Evolutionary conservation across 1,140 invertebrate species (phyloP).

Genomic region (Drosophila malerkotliana): DNA sequence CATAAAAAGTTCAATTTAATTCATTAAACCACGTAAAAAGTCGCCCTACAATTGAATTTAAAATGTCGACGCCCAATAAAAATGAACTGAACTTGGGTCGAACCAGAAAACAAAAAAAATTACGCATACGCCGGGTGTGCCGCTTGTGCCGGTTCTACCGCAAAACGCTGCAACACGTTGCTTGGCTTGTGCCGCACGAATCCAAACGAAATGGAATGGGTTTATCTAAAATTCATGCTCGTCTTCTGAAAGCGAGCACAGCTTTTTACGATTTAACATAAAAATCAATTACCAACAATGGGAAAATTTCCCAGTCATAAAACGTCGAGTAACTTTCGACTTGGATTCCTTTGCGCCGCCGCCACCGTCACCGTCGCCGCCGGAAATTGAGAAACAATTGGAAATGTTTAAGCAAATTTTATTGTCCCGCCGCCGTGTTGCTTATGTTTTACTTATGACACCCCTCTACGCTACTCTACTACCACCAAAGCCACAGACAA

Average conservation of each 20-base stretch:
- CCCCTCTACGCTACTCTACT: neutral
- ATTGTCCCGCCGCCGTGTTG: conserved; percentile 52
- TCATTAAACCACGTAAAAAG: conserved; percentile 75
- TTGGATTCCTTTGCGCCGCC: conserved; percentile 8
- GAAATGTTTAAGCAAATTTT: conserved; percentile 72
- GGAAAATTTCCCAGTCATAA: conserved; percentile 77
- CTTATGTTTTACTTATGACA: conserved; percentile 49
- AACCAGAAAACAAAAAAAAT: conserved; percentile 52
- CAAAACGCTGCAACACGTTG: conserved; percentile 65
- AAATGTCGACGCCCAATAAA: conserved; percentile 78
- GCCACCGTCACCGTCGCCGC: neutral
- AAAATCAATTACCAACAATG: conserved; percentile 82
- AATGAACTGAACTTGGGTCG: conserved; percentile 50
- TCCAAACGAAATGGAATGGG: conserved; percentile 15
- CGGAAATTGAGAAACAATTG: conserved; percentile 74
- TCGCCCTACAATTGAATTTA: conserved; percentile 75
- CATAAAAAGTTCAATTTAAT: conserved; percentile 82
- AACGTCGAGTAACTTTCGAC: conserved; percentile 62
- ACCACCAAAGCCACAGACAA: conserved; percentile 16
- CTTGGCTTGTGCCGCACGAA: conserved; percentile 18
- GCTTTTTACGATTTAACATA: conserved; percentile 79
- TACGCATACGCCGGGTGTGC: conserved; percentile 70
- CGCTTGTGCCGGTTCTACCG: conserved; percentile 8
- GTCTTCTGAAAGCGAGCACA: conserved; percentile 5
- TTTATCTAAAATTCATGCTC: conserved; percentile 78